Percentiles rank a stretch among this genome's conserved stretches.
Conservation (phyloP, 1,140 invertebrate genomes). For the Drosophila leontia region DNA sequence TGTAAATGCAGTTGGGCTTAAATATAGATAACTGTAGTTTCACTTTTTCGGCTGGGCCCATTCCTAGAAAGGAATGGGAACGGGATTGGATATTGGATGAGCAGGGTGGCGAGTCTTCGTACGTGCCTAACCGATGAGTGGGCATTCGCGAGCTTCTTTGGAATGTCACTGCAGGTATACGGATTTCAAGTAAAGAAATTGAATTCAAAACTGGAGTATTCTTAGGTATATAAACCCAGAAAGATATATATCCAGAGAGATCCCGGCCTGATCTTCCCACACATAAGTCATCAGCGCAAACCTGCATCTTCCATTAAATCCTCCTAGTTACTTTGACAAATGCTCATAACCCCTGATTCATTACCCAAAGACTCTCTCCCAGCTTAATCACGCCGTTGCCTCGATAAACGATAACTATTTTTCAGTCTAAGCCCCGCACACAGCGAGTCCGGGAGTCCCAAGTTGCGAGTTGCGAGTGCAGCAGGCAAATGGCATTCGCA, state of each 20-base stretch:
- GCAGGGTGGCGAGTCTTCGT: not conserved
- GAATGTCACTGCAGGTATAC: not conserved
- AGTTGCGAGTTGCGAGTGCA: constrained; percentile 25
- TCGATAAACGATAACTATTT: constrained; percentile 51
- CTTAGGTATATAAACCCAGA: not conserved
- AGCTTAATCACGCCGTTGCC: constrained; percentile 33
- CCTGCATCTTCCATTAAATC: not conserved
- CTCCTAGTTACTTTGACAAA: constrained; percentile 28
- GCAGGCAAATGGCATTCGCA: constrained; percentile 66
- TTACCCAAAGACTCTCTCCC: constrained; percentile 44
- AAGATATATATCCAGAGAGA: not conserved
- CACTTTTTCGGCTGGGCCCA: constrained; percentile 68
- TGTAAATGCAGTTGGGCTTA: constrained; percentile 63
- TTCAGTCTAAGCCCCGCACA: constrained; percentile 28
- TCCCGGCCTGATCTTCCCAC: not conserved
- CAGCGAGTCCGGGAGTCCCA: not conserved
- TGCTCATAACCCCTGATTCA: constrained; percentile 43
- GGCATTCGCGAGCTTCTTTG: constrained; percentile 16
- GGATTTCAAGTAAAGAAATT: not conserved
- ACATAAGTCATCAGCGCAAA: not conserved
- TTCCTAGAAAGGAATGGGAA: constrained; percentile 63
- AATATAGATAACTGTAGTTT: constrained; percentile 73
- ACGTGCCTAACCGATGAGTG: constrained; percentile 44
- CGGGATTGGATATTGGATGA: constrained; percentile 40
- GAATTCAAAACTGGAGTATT: not conserved